These are phyloP conservation scores for Tetragnatha versicolor DNA, from an alignment of 1,140 invertebrate species.

Conservation along the genomic window DNA sequence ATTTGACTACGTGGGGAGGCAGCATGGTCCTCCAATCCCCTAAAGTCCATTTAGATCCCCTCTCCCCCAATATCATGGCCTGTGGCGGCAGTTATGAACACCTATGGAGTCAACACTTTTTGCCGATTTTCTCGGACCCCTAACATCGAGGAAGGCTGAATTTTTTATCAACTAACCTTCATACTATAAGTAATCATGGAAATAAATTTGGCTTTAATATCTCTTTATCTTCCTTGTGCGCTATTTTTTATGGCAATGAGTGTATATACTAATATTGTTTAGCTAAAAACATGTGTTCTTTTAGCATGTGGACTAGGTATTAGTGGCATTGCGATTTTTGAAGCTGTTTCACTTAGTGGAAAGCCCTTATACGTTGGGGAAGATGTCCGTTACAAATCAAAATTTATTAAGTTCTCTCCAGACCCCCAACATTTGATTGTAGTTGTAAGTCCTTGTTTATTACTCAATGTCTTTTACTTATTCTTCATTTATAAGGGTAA, in stretches of 20 bases:
- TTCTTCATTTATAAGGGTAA: too few relatives aligned
- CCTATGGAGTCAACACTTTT: too few relatives aligned
- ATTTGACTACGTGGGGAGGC: too few relatives aligned
- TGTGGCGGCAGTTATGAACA: too few relatives aligned
- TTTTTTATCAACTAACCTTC: neutral
- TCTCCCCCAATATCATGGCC: too few relatives aligned
- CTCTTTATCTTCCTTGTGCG: neutral
- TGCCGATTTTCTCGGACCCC: neutral
- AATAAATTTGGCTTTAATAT: neutral
- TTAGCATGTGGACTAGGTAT: conserved; percentile 1
- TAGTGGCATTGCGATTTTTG: conserved; percentile 23
- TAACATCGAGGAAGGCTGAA: neutral
- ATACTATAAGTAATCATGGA: neutral
- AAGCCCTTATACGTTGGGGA: conserved; percentile 12
- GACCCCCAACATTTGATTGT: conserved; percentile 38
- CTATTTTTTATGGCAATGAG: neutral
- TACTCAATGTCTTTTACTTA: too few relatives aligned
- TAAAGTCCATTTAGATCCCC: too few relatives aligned
- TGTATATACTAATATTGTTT: neutral
- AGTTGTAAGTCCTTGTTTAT: conserved; percentile 1
- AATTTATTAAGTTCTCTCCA: conserved; percentile 14
- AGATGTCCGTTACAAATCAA: neutral
- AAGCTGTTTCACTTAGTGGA: conserved; percentile 8
- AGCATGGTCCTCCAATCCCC: too few relatives aligned
- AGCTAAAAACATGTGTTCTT: neutral